Conservation (phyloP, 2,113 vertebrate species). For the Limanda limanda region DNA sequence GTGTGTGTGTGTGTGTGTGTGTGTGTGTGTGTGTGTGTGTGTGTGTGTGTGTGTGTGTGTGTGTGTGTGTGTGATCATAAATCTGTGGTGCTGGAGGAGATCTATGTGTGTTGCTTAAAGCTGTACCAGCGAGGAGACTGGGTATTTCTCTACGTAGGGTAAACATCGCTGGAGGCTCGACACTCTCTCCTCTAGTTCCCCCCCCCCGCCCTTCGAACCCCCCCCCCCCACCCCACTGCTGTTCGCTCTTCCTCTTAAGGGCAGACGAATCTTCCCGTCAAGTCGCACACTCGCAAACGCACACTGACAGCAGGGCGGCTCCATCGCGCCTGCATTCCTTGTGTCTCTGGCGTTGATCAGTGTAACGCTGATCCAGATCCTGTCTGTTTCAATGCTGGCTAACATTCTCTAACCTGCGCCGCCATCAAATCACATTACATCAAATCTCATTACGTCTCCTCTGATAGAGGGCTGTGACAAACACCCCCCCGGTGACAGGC, state of each 20-base stretch:
- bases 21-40: too few relatives aligned
- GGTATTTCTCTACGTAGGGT: constrained; percentile 47
- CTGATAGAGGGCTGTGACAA: constrained; percentile 48
- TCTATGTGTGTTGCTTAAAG: constrained; percentile 33
- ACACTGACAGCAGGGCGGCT: constrained; percentile 21
- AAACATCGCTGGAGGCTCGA: constrained; percentile 50
- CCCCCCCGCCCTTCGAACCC: neutral
- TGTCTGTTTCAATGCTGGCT: constrained; percentile 30
- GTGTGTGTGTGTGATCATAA: constrained; percentile 44
- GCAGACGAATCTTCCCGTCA: constrained; percentile 32
- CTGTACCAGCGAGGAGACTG: constrained; percentile 36
- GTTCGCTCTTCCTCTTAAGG: constrained; percentile 7
- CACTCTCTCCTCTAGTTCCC: constrained; percentile 12
- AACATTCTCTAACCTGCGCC: constrained; percentile 27
- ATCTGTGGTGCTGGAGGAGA: constrained; percentile 48
- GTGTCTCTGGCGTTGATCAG: constrained; percentile 5
- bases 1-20: too few relatives aligned
- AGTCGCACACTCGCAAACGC: constrained; percentile 16
- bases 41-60: too few relatives aligned
- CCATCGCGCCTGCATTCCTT: neutral
- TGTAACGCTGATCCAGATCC: constrained; percentile 42
- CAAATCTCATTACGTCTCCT: constrained; percentile 52
- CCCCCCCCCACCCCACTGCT: neutral
- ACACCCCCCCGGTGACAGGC: constrained; percentile 26
- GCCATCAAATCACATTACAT: constrained; percentile 54